These are phyloP conservation scores for Phortica variegata DNA, from an alignment of 1,140 invertebrate species.

Conservation along the genomic window DNA sequence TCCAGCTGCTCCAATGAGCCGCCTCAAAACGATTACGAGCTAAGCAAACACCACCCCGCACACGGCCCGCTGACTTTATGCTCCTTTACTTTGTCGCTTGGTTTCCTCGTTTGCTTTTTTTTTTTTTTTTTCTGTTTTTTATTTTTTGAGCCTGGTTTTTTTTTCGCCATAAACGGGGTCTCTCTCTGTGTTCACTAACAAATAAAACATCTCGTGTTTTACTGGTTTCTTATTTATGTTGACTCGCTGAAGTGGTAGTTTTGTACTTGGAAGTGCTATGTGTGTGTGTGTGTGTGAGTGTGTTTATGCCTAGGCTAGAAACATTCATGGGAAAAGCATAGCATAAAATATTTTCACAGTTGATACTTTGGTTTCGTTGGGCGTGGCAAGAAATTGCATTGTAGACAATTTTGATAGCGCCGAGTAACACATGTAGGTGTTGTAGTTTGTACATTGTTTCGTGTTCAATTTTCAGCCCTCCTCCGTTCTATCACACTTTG, in stretches of 20 bases:
- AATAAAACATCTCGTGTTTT: no score
- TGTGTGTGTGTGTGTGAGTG: constrained; percentile 23
- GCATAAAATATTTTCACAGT: not conserved
- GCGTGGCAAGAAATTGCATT: constrained; percentile 6
- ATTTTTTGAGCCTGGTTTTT: constrained; percentile 6
- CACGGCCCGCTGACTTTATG: constrained; percentile 8
- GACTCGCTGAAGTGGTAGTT: no score
- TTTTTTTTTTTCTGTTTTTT: constrained; percentile 1
- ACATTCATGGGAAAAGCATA: constrained; percentile 4
- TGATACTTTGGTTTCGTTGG: constrained; percentile 8
- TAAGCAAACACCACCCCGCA: not conserved
- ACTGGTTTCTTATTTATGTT: no score
- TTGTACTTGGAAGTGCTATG: not conserved
- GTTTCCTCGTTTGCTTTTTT: not conserved
- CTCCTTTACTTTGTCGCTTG: not conserved
- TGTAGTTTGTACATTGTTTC: constrained; percentile 18
- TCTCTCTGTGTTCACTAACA: no score
- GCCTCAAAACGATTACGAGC: constrained; percentile 1
- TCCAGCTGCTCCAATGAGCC: constrained; percentile 12
- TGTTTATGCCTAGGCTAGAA: constrained; percentile 32
- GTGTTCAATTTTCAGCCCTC: constrained; percentile 15
- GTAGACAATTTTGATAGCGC: no score
- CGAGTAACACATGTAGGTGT: constrained; percentile 19
- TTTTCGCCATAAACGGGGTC: no score
- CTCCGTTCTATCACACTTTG: no score